Percentiles rank a stretch among this genome's conserved stretches.
These are phyloP conservation scores for Dascillus cervinus DNA, from an alignment of 2,888 invertebrate species.

Conservation along the genomic window DNA sequence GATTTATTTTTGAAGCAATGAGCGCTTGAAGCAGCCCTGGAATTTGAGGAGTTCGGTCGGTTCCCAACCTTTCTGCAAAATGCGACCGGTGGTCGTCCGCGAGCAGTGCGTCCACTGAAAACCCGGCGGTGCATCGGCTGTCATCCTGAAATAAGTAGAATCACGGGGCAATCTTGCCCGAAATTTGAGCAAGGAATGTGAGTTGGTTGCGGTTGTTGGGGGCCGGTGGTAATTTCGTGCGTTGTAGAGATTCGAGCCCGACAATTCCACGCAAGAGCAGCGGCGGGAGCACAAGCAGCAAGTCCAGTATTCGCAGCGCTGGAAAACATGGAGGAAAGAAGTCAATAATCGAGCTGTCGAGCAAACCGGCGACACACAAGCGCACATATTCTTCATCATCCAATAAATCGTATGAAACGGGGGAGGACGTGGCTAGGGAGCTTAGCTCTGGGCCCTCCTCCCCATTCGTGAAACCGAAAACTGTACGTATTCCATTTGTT, in stretches of 20 bases:
- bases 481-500: no score
- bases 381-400: slow-evolving; percentile 42
- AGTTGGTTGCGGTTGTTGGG: slow-evolving; percentile 17
- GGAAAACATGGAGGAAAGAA: slow-evolving; percentile 42
- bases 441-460: slow-evolving; percentile 50
- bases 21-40: no score
- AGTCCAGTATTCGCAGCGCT: slow-evolving; percentile 41
- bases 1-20: no score
- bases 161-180: slow-evolving; percentile 43
- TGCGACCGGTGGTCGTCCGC: slow-evolving; percentile 17
- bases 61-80: slow-evolving; percentile 29
- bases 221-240: not conserved
- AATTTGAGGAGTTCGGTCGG: slow-evolving; percentile 34
- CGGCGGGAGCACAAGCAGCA: slow-evolving; percentile 30
- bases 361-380: slow-evolving; percentile 49
- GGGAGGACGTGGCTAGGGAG: slow-evolving; percentile 51
- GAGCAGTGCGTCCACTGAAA: slow-evolving; percentile 7
- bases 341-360: slow-evolving; percentile 46
- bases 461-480: slow-evolving; percentile 42
- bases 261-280: slow-evolving; percentile 39
- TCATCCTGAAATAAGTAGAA: slow-evolving; percentile 34
- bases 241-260: slow-evolving; percentile 33
- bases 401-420: slow-evolving; percentile 39
- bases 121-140: slow-evolving; percentile 17
- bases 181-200: slow-evolving; percentile 41